Evolutionary conservation across 2,888 invertebrate genomes (phyloP).

Genomic region (Automeris io): DNA sequence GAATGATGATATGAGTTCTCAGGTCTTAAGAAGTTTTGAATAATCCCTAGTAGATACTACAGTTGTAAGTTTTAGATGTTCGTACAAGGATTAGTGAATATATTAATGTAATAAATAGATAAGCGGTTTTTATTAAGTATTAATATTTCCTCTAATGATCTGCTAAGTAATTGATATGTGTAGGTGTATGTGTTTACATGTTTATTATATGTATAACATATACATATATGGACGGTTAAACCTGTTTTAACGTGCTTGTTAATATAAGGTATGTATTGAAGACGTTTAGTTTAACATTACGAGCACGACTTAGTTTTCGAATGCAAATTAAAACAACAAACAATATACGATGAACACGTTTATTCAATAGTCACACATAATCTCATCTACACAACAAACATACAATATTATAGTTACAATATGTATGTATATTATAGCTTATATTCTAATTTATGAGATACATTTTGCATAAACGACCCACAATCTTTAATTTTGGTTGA

Average conservation of each 20-base stretch:
- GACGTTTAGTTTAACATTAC: conserved; percentile 5
- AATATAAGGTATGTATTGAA: conserved; percentile 3
- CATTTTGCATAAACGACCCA: conserved; percentile 4
- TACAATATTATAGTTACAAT: conserved; percentile 44
- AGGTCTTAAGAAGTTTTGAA: no score
- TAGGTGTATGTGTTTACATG: not conserved
- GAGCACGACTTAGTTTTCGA: conserved; percentile 6
- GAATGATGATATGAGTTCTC: no score
- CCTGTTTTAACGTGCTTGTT: conserved; percentile 3
- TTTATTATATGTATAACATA: conserved; percentile 1
- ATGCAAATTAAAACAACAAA: conserved; percentile 39
- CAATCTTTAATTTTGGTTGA: conserved; percentile 4
- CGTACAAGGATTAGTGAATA: no score
- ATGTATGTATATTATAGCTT: conserved; percentile 22
- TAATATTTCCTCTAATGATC: no score
- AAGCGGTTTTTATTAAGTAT: no score
- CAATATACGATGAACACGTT: conserved; percentile 62
- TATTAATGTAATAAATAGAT: no score
- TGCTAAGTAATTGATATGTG: no score
- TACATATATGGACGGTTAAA: not conserved
- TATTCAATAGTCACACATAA: conserved; percentile 53
- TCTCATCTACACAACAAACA: conserved; percentile 48
- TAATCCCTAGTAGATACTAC: no score
- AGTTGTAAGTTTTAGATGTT: no score
- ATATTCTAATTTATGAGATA: conserved; percentile 5